Base-by-base conservation (phyloP, 2,113 vertebrate species). In the Dipodomys ordii region DNA sequence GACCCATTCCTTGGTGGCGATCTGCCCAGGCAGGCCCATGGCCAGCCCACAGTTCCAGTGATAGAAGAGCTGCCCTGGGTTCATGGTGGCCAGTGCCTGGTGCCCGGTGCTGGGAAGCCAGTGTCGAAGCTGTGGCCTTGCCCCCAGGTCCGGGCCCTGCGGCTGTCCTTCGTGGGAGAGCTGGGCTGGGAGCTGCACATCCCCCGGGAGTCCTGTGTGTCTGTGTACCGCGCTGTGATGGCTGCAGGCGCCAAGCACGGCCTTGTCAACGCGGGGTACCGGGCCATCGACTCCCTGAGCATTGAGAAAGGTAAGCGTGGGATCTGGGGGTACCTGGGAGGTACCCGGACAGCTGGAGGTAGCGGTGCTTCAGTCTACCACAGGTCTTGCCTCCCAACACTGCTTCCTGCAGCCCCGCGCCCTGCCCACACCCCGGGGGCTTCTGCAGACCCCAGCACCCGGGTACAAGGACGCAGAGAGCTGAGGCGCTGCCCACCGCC, bases 181-280 rank as follows among this genome's bases (percentile, higher is more conserved):
- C 97, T 99, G 96, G 99, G 99, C 95, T 99, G 99, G 99, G 99
- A 99, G 98, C 98, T 99, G 94, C 99, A 99, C 46, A 96, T 99
- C 72, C 99, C 99, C 71, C 96, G 86, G 96, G 96, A 88, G 0
- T 98, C 99, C 87, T 99, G 99, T 1, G 96, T 99, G 68, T 98
- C 98, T 0, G 99, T 99, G 91, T 99, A 99, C 96, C 96, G 30
- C 1, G 99, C 99, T 0, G 98, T 99, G 98, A 99, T 99, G 99
- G 91, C 98, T 0, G 98, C 98, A 0, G 99, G 99, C 0, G 98
- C 98, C 92, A 98, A 98, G 92, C 98, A 99, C 0, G 98, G 99
- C 83, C 98, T 99, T 13, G 64, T 98, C 97, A 99, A 99, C 4
- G 99, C 99, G 0, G 99, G 99, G 77, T 99, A 99, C 98, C 98